These are phyloP conservation scores for Criorhina ranunculi DNA, from an alignment of 2,888 invertebrate species.

Conservation along the genomic window DNA sequence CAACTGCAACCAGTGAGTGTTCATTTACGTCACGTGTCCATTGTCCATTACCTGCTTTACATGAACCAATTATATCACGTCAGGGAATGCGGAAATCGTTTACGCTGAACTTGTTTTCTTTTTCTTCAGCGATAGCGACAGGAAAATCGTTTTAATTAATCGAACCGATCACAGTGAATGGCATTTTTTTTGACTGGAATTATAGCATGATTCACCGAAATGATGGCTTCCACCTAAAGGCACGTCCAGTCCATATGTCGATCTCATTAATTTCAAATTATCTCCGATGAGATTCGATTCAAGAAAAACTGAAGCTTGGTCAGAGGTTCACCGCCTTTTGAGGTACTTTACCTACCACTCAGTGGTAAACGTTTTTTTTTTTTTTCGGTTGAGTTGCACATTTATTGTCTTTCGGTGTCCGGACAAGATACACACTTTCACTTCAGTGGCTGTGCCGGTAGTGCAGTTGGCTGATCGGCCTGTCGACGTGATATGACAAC, in stretches of 20 bases:
- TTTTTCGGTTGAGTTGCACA: conserved; percentile 6
- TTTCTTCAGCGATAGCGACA: neutral
- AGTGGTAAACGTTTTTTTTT: conserved; percentile 11
- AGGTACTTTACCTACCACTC: neutral
- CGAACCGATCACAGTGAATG: conserved; percentile 6
- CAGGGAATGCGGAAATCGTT: conserved; percentile 37
- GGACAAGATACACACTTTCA: conserved; percentile 40
- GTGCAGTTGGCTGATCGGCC: conserved; percentile 35
- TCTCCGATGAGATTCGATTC: conserved; percentile 45
- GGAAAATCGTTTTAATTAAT: conserved; percentile 22
- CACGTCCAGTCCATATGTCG: conserved; percentile 10
- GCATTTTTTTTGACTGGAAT: conserved; percentile 29
- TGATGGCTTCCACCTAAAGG: conserved; percentile 19
- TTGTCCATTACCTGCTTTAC: neutral
- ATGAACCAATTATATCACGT: conserved; percentile 26
- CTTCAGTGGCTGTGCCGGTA: conserved; percentile 22
- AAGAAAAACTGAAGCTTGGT: conserved; percentile 14
- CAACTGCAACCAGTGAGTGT: conserved; percentile 3
- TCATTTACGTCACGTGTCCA: conserved; percentile 15
- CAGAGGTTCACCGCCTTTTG: neutral
- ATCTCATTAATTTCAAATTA: conserved; percentile 62
- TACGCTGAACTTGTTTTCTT: conserved; percentile 26
- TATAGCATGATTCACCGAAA: neutral
- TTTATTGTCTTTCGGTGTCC: neutral
- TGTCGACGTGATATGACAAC: conserved; percentile 66